A percentile compares a stretch with the other conserved stretches of the same genome.
Evolutionary conservation across 2,113 vertebrate species (phyloP).

Genomic region (Nycticorax nycticorax): DNA sequence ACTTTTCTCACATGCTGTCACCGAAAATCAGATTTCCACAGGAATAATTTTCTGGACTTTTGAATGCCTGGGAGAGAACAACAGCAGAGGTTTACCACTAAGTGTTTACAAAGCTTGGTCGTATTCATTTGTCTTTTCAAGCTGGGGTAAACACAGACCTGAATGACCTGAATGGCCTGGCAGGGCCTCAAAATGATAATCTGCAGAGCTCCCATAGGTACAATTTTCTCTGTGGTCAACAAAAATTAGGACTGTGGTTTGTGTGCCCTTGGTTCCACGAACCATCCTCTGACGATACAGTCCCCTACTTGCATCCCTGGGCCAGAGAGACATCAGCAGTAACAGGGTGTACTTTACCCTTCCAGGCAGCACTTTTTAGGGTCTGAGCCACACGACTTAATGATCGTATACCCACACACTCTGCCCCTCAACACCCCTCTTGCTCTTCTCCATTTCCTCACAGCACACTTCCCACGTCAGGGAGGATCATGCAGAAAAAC

Average conservation of each 20-base stretch:
- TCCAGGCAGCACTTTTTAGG: not conserved
- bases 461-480: not conserved
- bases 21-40: not conserved
- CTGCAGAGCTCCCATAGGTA: not conserved
- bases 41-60: not conserved
- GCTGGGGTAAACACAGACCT: not conserved
- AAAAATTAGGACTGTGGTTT: not conserved
- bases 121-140: not conserved
- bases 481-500: not conserved
- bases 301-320: not conserved
- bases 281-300: fast-evolving
- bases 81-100: not conserved
- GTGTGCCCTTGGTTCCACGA: not conserved
- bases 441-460: not conserved
- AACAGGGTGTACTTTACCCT: not conserved
- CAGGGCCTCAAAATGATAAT: not conserved
- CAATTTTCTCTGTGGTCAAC: not conserved
- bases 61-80: not conserved
- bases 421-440: not conserved
- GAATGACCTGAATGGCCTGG: not conserved
- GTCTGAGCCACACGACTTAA: not conserved
- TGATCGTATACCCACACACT: fast-evolving
- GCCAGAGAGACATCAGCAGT: not conserved
- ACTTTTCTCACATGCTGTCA: not conserved
- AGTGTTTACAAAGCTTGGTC: not conserved